Percentiles rank a stretch among this genome's conserved stretches.
These are phyloP conservation scores for Xylocampa areola DNA, from an alignment of 2,888 invertebrate genomes.

Conservation along the genomic window DNA sequence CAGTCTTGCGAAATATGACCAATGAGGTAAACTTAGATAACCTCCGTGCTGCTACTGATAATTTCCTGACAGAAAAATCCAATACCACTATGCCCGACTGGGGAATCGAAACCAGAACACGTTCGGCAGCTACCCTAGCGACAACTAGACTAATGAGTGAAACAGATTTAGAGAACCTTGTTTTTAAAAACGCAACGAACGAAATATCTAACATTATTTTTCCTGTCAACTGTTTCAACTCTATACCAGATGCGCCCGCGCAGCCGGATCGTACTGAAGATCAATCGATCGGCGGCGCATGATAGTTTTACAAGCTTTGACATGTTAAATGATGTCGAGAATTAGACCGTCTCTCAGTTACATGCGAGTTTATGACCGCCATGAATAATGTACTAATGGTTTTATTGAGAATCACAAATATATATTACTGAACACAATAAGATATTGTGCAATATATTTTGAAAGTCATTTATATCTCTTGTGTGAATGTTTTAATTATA, in stretches of 20 bases:
- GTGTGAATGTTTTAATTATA: not conserved
- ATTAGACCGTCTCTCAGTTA: slow-evolving; percentile 39
- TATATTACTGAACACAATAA: not conserved
- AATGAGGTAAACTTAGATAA: no score
- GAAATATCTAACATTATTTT: no score
- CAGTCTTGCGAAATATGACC: no score
- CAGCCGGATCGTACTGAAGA: slow-evolving; percentile 30
- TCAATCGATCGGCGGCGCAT: slow-evolving; percentile 37
- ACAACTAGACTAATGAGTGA: no score
- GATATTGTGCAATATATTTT: not conserved
- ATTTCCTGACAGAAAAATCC: no score
- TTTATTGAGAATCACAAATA: slow-evolving; percentile 10
- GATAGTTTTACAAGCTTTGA: slow-evolving; percentile 56
- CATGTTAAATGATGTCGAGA: slow-evolving; percentile 52
- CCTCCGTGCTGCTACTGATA: no score
- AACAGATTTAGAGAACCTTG: no score
- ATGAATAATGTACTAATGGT: slow-evolving; percentile 18
- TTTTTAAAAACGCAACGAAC: no score
- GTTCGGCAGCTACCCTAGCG: no score
- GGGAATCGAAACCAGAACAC: no score
- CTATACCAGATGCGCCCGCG: slow-evolving; percentile 24
- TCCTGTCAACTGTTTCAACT: slow-evolving; percentile 19
- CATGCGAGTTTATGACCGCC: slow-evolving; percentile 4
- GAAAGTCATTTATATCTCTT: not conserved
- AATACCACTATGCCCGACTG: no score